Evolutionary conservation across 2,113 vertebrate species (phyloP), one percentile per base, ranked within the genome.

Genomic region (Chloebia gouldiae): DNA sequence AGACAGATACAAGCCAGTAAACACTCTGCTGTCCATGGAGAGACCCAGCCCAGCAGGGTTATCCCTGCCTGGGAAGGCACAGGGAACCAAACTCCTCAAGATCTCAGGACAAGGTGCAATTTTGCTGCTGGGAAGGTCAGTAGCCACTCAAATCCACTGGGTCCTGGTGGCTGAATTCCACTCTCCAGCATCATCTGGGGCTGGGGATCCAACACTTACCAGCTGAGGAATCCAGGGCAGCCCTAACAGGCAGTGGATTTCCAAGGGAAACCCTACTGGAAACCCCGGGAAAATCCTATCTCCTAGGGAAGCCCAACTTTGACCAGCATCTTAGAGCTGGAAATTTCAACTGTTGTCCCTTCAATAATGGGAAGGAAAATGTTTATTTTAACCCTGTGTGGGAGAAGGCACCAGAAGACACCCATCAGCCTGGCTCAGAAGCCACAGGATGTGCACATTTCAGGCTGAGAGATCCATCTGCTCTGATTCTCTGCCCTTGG

Each of bases 1-100:
- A 94, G 95, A 96, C 80, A 92, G 96, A 96, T 81, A 96, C 78
- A 97, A 96, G 95, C 88, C 94, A 89, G 92, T 96, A 97, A 97
- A 97, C 97, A 97, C 88, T 75, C 96, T 89, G 93, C 97, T 97
- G 54, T 75, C 91, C 88, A 90, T 47, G 75, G 88, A 90, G 71
- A 90, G 91, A 86, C 37, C 60, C 56, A 81, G 73, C 53, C 57
- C 59, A 89, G 79, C 0, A 0, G 91, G 45, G 93, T 80, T 61
- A 85, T 61, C 92, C 82, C 94, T 94, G 92, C 92, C 91, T 3
- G 4, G 84, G 89, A 92, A 51, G 84, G 72, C 81, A 85, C 87
- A 69, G 40, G 21, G 53, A 81, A 73, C 57, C 45, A 51, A 81
- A 27, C 30, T 61, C 77, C 56, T 39, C 33, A 78, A 7, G n/a